These are phyloP conservation scores for Agrochola circellaris DNA, from an alignment of 2,888 invertebrate genomes.

Conservation along the genomic window DNA sequence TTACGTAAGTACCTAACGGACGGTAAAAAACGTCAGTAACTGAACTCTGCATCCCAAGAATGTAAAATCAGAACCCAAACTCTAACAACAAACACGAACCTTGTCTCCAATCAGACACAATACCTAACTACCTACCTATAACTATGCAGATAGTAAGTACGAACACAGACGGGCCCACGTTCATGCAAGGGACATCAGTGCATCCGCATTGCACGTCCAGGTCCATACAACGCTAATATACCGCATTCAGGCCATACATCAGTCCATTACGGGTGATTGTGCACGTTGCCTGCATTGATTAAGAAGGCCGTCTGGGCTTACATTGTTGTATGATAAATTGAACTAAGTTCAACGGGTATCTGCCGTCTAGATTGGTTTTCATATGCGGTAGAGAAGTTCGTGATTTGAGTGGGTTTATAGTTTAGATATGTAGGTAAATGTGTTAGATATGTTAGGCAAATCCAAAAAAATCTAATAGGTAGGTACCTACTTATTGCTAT, in stretches of 20 bases:
- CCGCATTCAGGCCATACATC: constrained; percentile 79
- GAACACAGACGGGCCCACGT: constrained; percentile 74
- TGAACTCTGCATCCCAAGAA: neutral
- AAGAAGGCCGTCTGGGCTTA: constrained; percentile 77
- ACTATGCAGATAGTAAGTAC: constrained; percentile 21
- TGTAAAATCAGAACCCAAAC: neutral
- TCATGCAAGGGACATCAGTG: constrained; percentile 81
- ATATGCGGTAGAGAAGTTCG: constrained; percentile 22
- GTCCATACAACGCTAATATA: constrained; percentile 64
- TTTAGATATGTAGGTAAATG: neutral
- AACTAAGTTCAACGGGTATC: constrained; percentile 47
- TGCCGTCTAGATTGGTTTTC: constrained; percentile 40
- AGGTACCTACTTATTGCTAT: neutral
- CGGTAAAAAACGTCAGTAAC: neutral
- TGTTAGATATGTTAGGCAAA: neutral
- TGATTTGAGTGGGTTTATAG: constrained; percentile 2
- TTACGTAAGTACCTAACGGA: neutral
- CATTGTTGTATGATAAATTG: constrained; percentile 74
- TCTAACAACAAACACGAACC: neutral
- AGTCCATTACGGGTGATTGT: constrained; percentile 86
- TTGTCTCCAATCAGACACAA: constrained; percentile 19
- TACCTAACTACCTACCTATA: constrained; percentile 11
- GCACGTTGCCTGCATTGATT: constrained; percentile 84
- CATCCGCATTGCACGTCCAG: constrained; percentile 79
- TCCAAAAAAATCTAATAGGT: no score